These are phyloP conservation scores for Lordiphosa stackelbergi DNA, from an alignment of 1,140 invertebrate species.

Conservation along the genomic window DNA sequence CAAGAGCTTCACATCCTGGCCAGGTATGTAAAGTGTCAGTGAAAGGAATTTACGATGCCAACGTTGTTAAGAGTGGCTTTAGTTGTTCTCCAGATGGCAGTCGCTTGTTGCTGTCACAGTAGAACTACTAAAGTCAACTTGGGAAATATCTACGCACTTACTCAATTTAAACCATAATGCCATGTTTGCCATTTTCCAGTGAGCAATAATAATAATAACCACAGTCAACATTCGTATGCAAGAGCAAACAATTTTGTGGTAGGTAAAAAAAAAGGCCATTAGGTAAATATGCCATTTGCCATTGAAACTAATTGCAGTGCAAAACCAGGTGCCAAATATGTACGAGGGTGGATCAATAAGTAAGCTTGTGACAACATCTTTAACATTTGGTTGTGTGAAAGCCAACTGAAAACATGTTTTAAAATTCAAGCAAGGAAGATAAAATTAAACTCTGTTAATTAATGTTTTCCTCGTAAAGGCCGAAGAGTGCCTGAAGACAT, in stretches of 20 bases:
- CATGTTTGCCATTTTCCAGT: slow-evolving; percentile 1
- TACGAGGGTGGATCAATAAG: too few species aligned
- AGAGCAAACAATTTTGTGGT: slow-evolving; percentile 10
- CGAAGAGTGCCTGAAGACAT: too few species aligned
- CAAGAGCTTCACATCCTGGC: background rate
- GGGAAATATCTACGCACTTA: slow-evolving; percentile 1
- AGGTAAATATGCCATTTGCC: slow-evolving; percentile 17
- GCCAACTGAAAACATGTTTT: too few species aligned
- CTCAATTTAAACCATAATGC: background rate
- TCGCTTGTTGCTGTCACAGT: slow-evolving; percentile 12
- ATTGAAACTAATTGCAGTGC: slow-evolving; percentile 30
- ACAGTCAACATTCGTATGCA: slow-evolving; percentile 2
- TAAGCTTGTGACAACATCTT: too few species aligned
- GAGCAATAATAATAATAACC: slow-evolving; percentile 17
- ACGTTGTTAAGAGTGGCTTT: slow-evolving; percentile 8
- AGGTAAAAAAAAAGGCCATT: slow-evolving; percentile 7
- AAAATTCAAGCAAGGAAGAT: too few species aligned
- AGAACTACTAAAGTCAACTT: background rate
- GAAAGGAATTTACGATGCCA: slow-evolving; percentile 6
- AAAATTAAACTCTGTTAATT: too few species aligned
- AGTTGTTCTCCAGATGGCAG: slow-evolving; percentile 1
- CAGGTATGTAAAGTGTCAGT: slow-evolving; percentile 1
- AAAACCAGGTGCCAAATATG: background rate
- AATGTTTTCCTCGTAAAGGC: too few species aligned
- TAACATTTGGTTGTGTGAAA: too few species aligned